These are phyloP conservation scores for Rattus rattus DNA, from an alignment of 2,113 vertebrate genomes.

Conservation along the genomic window DNA sequence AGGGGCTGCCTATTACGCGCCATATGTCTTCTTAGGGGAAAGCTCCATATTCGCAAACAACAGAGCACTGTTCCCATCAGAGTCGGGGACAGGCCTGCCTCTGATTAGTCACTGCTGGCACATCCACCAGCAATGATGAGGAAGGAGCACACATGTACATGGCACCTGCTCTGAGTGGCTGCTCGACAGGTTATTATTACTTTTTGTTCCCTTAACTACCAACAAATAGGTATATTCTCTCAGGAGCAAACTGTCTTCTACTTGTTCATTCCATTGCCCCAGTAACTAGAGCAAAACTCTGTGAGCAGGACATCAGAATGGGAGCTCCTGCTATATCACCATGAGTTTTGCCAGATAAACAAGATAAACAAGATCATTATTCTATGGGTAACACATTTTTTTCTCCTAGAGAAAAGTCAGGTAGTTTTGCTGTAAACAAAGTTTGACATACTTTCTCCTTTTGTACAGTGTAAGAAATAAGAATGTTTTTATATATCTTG, in stretches of 20 bases:
- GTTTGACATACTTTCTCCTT: background rate
- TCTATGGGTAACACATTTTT: background rate
- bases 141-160: rapidly evolving
- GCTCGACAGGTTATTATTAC: background rate
- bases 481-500: background rate
- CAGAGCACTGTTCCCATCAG: background rate
- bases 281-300: background rate
- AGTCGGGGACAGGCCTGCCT: background rate
- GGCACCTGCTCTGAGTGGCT: background rate
- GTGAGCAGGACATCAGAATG: background rate
- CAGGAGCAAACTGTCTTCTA: background rate
- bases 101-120: background rate
- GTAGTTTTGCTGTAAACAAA: background rate
- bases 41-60: background rate
- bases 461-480: background rate
- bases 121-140: background rate
- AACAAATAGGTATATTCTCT: background rate
- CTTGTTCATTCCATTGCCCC: background rate
- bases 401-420: background rate
- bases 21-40: background rate
- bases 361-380: background rate
- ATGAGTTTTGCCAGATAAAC: background rate
- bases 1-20: background rate
- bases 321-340: background rate
- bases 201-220: background rate